Evolutionary conservation across 2,113 vertebrate species (phyloP), one percentile per base, ranked within the genome.

Genomic region (Castor canadensis): DNA sequence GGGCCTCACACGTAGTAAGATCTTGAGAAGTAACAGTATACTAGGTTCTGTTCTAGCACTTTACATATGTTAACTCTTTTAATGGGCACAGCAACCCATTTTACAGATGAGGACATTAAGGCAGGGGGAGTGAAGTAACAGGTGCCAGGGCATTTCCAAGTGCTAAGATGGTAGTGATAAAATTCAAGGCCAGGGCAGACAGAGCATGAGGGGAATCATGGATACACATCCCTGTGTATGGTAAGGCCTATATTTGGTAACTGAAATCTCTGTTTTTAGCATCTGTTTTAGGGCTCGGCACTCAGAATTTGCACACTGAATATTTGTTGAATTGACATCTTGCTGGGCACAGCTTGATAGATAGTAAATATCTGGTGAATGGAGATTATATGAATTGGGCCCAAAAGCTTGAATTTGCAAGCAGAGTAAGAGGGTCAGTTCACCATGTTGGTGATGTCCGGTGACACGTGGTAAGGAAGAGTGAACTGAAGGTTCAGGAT

Each of bases 211-310:
- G 83, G 64, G 54, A 69, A 49, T 93, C 64, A 24, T 0, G 2
- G 58, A 60, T 52, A 45, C 43, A 43, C 24, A 1, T 9, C 24
- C 20, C 30, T 52, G n/a, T 52, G 47, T 64, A 28, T 47, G 32
- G 1, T 77, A 47, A 69, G 67, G 56, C 28, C 87, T 66, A 35
- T 72, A 81, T 79, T 81, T 71, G n/a, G 73, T 92, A 81, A 87
- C 54, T 66, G 54, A 76, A 96, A 82, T 73, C 87, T 96, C 56
- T 56, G 16, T 87, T 49, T 52, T 87, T 49, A 89, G 75, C 87
- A 40, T 95, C 84, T 93, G 52, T 80, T 92, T 93, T 89, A 79
- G 49, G 77, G 43, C 66, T 91, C 13, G 0, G 16, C 52, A 47
- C 85, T 79, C 85, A 84, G 80, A 94, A 76, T 66, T 81, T 22